These are phyloP conservation scores for Promerops cafer DNA, from an alignment of 2,113 vertebrate genomes.

Conservation along the genomic window DNA sequence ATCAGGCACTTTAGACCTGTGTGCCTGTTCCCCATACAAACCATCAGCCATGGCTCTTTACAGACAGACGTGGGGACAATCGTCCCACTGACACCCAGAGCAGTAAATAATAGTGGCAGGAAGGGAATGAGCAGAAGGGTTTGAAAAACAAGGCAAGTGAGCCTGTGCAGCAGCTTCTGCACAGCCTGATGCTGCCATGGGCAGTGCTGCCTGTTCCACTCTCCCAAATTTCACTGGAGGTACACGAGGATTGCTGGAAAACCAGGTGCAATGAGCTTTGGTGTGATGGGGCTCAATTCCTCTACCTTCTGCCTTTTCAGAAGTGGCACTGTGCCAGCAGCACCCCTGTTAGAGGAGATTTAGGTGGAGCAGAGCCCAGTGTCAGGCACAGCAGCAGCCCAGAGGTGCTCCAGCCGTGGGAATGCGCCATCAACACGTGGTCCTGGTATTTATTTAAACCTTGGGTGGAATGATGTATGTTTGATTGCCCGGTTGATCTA, in stretches of 20 bases:
- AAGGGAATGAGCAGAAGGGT: not conserved
- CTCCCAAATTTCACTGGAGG: fast-evolving
- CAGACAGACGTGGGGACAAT: not conserved
- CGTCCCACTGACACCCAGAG: not conserved
- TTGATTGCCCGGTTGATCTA: constrained; percentile 69
- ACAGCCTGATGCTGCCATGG: not conserved
- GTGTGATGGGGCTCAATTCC: fast-evolving
- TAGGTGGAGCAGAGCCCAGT: not conserved
- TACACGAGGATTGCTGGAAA: fast-evolving
- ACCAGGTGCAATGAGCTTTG: fast-evolving
- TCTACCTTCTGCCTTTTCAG: not conserved
- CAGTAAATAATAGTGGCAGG: not conserved
- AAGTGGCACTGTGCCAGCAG: fast-evolving
- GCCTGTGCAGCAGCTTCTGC: not conserved
- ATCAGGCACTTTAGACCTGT: not conserved
- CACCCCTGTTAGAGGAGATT: not conserved
- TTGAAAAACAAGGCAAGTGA: not conserved
- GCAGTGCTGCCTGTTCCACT: not conserved
- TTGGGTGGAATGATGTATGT: constrained; percentile 55
- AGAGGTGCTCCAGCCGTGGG: not conserved
- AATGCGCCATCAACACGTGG: not conserved
- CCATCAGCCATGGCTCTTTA: not conserved
- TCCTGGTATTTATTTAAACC: constrained; percentile 50
- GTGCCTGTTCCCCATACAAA: not conserved
- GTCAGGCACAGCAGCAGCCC: fast-evolving